Evolutionary conservation across 2,797 vertebrate genomes (phyloP).

Genomic region (Toxotes lorentzi): DNA sequence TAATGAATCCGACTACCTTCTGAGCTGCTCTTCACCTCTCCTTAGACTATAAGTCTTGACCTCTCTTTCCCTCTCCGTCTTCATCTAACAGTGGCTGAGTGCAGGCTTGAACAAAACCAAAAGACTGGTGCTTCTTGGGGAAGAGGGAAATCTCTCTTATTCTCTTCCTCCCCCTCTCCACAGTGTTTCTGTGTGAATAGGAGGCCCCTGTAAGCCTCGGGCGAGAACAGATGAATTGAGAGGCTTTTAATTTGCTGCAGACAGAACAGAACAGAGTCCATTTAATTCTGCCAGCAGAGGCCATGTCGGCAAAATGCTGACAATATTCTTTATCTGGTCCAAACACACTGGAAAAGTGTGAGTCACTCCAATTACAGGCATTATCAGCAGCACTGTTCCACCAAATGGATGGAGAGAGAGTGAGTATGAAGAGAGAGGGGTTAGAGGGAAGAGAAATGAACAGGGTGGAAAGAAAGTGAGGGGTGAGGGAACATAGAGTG

Average conservation of each 20-base stretch:
- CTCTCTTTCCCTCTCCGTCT: conserved; percentile 47
- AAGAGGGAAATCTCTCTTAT: conserved; percentile 70
- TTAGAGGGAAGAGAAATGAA: conserved; percentile 69
- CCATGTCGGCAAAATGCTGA: conserved; percentile 84
- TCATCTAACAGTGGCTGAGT: conserved; percentile 51
- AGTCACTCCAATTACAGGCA: conserved; percentile 88
- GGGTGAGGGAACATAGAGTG: conserved; percentile 61
- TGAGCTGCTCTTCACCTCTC: conserved; percentile 59
- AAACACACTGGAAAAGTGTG: conserved; percentile 87
- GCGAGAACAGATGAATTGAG: conserved; percentile 85
- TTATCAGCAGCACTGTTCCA: conserved; percentile 84
- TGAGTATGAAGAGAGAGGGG: conserved; percentile 60
- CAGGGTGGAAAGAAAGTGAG: conserved; percentile 67
- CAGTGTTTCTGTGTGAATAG: conserved; percentile 78
- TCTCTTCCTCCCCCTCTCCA: conserved; percentile 58
- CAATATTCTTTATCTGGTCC: conserved; percentile 87
- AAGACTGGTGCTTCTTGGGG: conserved; percentile 64
- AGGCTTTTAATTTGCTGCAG: conserved; percentile 86
- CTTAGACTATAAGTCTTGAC: conserved; percentile 61
- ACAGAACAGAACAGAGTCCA: conserved; percentile 85
- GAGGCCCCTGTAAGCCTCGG: conserved; percentile 82
- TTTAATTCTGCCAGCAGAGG: conserved; percentile 87
- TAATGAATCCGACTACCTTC: conserved; percentile 68
- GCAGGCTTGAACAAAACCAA: conserved; percentile 60
- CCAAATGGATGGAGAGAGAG: conserved; percentile 80